Base-by-base conservation (phyloP, 2,113 vertebrate genomes). In the Fregetta grallaria region DNA sequence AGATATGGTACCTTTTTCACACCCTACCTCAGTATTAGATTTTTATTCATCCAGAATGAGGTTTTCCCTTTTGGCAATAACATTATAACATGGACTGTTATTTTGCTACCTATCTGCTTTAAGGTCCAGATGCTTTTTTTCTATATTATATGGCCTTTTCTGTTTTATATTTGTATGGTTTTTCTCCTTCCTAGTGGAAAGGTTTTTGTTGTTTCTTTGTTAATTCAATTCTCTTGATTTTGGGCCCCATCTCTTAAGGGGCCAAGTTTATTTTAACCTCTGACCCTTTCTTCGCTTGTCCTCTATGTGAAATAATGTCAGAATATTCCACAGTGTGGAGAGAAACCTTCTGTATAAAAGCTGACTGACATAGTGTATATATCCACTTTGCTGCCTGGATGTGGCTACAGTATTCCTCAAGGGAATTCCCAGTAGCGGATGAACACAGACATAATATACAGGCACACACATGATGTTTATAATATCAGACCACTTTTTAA, bases 311-410 rank as follows among this genome's bases (percentile, higher is more conserved):
- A 86, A 68, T 49, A 38, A 2, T 76, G 23, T 26, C 26, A 62
- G 56, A 76, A 66, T 74, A 81, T 78, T 75, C 20, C 56, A 32
- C 20, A 42, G 13, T 11, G 3, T 0, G 0, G 49, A 84, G 8
- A 44, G 17, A 63, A 90, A 34, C 61, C 20, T 88, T 66, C 47
- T 50, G 16, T 4, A 10, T 9, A 32, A 50, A 81, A 75, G 1
- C 10, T 1, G 0, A 19, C 30, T 70, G 42, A 15, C 19, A 26
- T 2, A n/a, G 8, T 26, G 18, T 32, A 47, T 42, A 45, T 42
- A n/a, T 8, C 27, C 15, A 30, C 22, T 40, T 85, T 61, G 20
- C 10, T 22, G 26, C 17, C 47, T 52, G 9, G 14, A 40, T 38
- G 15, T 34, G 74, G 34, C n/a, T 68, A 21, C 7, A 16, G 2